Conservation (phyloP, 1,140 invertebrate genomes). For the Drosophila sechellia region DNA sequence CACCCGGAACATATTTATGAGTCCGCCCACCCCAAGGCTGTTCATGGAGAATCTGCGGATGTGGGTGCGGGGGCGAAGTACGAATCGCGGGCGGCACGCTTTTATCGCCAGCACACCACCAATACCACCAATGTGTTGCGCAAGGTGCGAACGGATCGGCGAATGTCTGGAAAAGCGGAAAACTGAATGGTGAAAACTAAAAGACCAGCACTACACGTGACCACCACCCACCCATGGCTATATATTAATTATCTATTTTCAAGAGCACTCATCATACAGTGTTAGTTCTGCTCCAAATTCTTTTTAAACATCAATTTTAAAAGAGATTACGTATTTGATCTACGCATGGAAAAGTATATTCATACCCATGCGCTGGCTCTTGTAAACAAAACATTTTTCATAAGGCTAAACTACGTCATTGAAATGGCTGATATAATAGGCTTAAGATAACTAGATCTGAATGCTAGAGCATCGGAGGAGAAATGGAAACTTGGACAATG, state of each 20-base stretch:
- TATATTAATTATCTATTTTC: constrained; percentile 71
- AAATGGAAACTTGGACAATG: background rate
- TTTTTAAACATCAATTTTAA: constrained; percentile 3
- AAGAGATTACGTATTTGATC: background rate
- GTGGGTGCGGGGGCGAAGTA: constrained; percentile 33
- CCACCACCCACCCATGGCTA: constrained; percentile 42
- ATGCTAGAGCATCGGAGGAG: no score
- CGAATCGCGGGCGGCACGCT: constrained; percentile 63
- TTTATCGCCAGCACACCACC: constrained; percentile 38
- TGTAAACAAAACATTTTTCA: background rate
- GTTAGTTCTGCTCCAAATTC: background rate
- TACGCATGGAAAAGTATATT: background rate
- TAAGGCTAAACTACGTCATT: background rate
- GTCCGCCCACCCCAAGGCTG: constrained; percentile 44
- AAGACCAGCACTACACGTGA: constrained; percentile 57
- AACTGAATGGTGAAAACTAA: background rate
- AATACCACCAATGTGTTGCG: constrained; percentile 34
- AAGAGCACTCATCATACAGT: constrained; percentile 45
- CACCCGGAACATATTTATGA: constrained; percentile 49
- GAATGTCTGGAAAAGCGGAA: constrained; percentile 35
- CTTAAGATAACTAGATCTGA: background rate
- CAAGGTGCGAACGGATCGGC: constrained; percentile 51
- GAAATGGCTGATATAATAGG: background rate
- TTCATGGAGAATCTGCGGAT: constrained; percentile 1
- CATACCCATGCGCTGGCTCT: background rate